Percentiles rank a stretch among this genome's conserved stretches.
Conservation (phyloP, 1,140 invertebrate genomes). For the Bombus affinis region DNA sequence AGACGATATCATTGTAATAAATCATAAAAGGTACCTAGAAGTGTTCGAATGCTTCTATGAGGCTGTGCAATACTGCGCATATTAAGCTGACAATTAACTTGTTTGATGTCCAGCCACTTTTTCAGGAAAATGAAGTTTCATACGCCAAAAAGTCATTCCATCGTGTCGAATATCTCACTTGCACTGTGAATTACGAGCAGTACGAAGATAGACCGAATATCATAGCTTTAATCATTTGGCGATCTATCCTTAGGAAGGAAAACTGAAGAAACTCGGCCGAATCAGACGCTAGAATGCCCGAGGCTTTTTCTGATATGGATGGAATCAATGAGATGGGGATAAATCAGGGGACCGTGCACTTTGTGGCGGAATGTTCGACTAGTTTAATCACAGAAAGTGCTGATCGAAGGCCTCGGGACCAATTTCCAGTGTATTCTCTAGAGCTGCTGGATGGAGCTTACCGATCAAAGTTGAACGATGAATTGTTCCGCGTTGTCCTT, state of each 20-base stretch:
- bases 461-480: constrained; percentile 29
- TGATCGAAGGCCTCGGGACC: constrained; percentile 23
- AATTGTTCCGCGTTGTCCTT: constrained; percentile 15
- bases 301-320: constrained; percentile 5
- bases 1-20: too few species aligned
- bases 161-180: too few species aligned
- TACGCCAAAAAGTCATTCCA: too few species aligned
- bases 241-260: background rate
- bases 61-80: too few species aligned
- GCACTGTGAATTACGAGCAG: too few species aligned
- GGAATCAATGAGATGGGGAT: constrained; percentile 18
- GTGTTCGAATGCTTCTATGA: too few species aligned
- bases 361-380: constrained; percentile 31
- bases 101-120: too few species aligned
- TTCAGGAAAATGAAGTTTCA: too few species aligned
- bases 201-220: background rate
- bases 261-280: background rate
- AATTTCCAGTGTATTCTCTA: constrained; percentile 26
- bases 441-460: constrained; percentile 5
- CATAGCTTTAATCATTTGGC: background rate
- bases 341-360: constrained; percentile 28
- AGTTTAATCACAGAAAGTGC: constrained; percentile 58
- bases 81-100: too few species aligned
- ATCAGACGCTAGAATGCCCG: background rate
- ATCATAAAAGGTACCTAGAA: too few species aligned